Evolutionary conservation across 2,113 vertebrate species (phyloP), one percentile per base, ranked within the genome.

Genomic region (Oryzias javanicus): DNA sequence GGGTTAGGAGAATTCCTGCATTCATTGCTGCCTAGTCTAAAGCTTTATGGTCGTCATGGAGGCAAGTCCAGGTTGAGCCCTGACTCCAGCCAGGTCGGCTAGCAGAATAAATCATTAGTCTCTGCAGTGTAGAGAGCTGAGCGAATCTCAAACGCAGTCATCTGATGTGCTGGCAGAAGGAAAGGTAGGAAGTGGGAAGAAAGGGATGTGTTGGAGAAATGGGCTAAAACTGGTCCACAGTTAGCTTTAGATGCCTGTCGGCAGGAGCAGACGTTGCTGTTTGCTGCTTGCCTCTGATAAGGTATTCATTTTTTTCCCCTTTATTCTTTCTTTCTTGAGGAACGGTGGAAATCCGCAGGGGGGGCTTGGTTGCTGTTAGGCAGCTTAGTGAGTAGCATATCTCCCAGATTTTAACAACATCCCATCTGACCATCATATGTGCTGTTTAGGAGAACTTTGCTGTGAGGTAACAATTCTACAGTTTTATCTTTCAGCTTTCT

Each of bases 91-190:
- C 80, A 59, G 49, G 72, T 74, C 81, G 51, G 60, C 81, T 64
- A 82, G 79, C 66, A 41, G 74, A 87, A 88, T 89, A 86, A 82
- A 84, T 81, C 74, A 72, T 55, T 60, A 27, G 72, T 76, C 82
- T 81, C 80, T 80, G 74, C 82, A 79, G 85, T 84, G 87, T 86
- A 88, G 87, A 89, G 86, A 84, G 85, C 85, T 88, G 82, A 83
- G 86, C 84, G 88, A 89, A 91, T 89, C 83, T 88, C 80, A 87
- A 89, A 90, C 60, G 56, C 76, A 74, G 85, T 82, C 75, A 73
- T 80, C 78, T 80, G 79, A 79, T 85, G 77, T 72, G 80, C 72
- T 50, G 57, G 76, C 76, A 72, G 57, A 55, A 67, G 72, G 56
- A 66, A 74, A 52, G 67, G 76, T 50, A 52, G 75, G 49, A 29